These are phyloP conservation scores for Casuarius casuarius DNA, from an alignment of 2,113 vertebrate species.

Conservation along the genomic window DNA sequence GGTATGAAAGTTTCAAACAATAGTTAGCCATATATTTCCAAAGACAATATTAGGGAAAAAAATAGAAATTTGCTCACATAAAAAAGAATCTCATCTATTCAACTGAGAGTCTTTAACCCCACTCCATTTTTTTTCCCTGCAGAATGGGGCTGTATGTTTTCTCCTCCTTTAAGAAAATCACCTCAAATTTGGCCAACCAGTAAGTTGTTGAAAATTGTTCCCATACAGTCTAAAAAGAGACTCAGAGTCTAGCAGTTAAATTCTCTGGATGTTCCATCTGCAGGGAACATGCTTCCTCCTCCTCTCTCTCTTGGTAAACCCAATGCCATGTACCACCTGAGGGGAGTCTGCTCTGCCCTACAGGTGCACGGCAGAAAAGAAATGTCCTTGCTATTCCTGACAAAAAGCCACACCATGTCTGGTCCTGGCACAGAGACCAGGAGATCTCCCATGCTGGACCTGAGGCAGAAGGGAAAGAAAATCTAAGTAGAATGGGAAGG, in stretches of 20 bases:
- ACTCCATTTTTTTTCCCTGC: background rate
- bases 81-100: background rate
- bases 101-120: background rate
- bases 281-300: background rate
- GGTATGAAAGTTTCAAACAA: background rate
- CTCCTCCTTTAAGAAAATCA: background rate
- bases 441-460: background rate
- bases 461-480: background rate
- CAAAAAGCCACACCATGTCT: accelerated
- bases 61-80: background rate
- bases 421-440: background rate
- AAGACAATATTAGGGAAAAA: background rate
- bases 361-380: accelerated
- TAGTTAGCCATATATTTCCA: background rate
- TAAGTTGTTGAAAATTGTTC: background rate
- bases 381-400: background rate
- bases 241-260: background rate
- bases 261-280: background rate
- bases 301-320: background rate
- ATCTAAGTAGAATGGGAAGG: background rate
- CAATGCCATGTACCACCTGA: background rate
- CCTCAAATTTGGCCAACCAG: background rate
- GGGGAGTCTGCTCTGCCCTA: background rate
- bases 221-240: background rate
- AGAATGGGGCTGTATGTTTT: background rate